These are phyloP conservation scores for Tyrannus savana DNA, from an alignment of 2,113 vertebrate species.

Conservation along the genomic window DNA sequence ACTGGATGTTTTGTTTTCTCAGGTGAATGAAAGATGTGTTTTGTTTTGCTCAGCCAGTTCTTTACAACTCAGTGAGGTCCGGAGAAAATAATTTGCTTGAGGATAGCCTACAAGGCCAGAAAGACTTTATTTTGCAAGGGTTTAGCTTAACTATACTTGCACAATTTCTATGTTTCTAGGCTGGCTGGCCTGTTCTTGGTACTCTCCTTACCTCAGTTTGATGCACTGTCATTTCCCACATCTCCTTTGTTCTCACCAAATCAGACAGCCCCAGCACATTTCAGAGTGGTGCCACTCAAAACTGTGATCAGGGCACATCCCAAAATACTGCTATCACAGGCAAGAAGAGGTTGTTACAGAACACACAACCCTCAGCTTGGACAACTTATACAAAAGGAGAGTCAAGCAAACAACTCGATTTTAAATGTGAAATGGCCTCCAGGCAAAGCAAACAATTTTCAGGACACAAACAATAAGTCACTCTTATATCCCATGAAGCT, in stretches of 20 bases:
- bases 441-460: conserved; percentile 22
- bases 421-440: background rate
- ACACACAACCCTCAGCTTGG: background rate
- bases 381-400: background rate
- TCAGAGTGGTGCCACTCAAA: background rate
- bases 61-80: background rate
- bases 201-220: background rate
- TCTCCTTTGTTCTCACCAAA: background rate
- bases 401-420: background rate
- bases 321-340: background rate
- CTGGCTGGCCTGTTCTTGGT: background rate
- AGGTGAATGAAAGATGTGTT: background rate
- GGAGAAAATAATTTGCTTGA: background rate
- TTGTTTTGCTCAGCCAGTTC: background rate
- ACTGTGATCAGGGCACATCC: background rate
- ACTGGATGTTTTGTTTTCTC: background rate
- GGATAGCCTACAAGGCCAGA: background rate
- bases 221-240: background rate
- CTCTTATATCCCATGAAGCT: background rate
- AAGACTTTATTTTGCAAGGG: background rate
- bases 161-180: background rate
- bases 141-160: background rate
- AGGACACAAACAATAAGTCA: background rate
- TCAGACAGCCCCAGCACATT: background rate
- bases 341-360: background rate